Conservation (phyloP, 2,797 vertebrate genomes). For the Myioborus melanocephalus region DNA sequence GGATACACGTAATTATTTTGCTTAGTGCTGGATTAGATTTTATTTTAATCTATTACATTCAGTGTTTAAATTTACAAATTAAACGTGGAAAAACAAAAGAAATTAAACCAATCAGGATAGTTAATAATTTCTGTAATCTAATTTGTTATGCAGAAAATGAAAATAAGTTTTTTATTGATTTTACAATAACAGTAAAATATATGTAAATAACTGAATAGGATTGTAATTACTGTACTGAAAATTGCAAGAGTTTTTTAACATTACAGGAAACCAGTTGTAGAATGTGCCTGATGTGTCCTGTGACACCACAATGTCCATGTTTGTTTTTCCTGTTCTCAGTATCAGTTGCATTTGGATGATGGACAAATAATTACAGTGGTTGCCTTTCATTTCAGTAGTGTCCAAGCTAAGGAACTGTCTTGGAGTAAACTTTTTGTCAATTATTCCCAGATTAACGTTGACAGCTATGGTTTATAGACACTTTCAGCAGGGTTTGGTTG, state of each 20-base stretch:
- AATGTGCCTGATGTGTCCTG: background rate
- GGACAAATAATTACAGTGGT: background rate
- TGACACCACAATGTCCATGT: background rate
- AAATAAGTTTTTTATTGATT: constrained; percentile 24
- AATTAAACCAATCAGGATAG: background rate
- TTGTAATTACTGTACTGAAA: background rate
- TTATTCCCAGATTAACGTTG: constrained; percentile 4
- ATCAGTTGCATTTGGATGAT: background rate
- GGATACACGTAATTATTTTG: background rate
- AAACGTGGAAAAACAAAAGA: background rate
- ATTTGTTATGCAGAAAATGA: background rate
- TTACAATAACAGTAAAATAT: background rate
- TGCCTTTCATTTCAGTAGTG: background rate
- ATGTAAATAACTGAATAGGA: background rate
- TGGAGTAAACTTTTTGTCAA: background rate
- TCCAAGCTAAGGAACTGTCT: background rate
- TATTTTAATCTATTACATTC: background rate
- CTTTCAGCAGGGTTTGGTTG: background rate
- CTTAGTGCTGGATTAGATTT: background rate
- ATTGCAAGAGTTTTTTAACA: background rate
- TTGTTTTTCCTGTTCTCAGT: background rate
- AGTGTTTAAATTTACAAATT: background rate
- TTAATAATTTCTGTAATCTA: background rate
- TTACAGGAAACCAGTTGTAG: background rate
- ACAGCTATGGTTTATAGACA: background rate